Conservation (phyloP, 2,797 vertebrate species). For the Fistularia commersonii region DNA sequence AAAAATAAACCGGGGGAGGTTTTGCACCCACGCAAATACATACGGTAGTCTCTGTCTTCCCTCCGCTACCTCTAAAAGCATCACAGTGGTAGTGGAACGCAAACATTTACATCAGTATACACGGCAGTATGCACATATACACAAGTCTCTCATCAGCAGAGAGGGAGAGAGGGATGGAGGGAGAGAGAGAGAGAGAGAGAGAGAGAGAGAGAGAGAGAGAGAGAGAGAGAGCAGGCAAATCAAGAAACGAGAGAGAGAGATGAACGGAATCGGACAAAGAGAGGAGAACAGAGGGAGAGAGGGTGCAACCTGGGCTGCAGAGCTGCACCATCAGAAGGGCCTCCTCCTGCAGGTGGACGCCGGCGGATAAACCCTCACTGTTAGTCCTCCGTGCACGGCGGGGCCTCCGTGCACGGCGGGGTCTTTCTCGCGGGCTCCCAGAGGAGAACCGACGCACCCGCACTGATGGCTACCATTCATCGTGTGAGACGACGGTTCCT, state of each 20-base stretch:
- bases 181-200: conserved; percentile 19
- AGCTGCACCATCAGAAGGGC: conserved; percentile 52
- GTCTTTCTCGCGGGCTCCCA: conserved; percentile 21
- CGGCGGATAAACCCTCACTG: too few relatives aligned
- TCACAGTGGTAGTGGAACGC: conserved; percentile 78
- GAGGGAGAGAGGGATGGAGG: conserved; percentile 27
- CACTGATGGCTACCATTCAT: conserved; percentile 47
- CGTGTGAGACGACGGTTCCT: conserved; percentile 36
- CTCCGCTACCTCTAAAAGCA: conserved; percentile 72
- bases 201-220: too few relatives aligned
- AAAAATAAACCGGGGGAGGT: not conserved
- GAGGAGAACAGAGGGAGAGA: conserved; percentile 11
- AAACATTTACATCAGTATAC: conserved; percentile 76
- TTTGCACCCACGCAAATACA: conserved; percentile 65
- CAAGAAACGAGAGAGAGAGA: too few relatives aligned
- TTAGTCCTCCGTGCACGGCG: conserved; percentile 40
- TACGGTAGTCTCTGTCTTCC: conserved; percentile 55
- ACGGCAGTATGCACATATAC: conserved; percentile 74
- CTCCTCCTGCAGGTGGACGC: conserved; percentile 51
- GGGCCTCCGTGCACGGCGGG: conserved; percentile 33
- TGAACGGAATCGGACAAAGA: too few relatives aligned
- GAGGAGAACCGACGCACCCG: conserved; percentile 30
- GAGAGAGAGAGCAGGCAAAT: too few relatives aligned
- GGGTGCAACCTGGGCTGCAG: conserved; percentile 30
- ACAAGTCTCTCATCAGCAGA: conserved; percentile 62